phyloP scores from a whole-genome alignment of 1,140 invertebrate genomes.

The Heliothis subflexa region DNA sequence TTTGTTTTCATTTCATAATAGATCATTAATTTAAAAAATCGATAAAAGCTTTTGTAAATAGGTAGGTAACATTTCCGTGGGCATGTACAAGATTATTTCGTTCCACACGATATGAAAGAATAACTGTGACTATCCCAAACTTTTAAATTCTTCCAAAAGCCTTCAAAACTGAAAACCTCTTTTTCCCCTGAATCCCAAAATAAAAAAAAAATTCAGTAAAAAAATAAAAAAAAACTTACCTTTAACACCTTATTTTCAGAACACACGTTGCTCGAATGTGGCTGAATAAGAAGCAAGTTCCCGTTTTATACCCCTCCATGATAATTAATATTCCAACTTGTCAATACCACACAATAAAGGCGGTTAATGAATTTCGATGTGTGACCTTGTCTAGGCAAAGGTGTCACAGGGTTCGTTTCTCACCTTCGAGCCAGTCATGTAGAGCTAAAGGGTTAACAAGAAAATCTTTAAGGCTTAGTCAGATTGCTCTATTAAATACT shows the following conservation, averaged over 20 bases:
- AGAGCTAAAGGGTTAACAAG: background rate
- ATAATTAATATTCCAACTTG: slow-evolving; percentile 68
- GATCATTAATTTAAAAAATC: too few species aligned
- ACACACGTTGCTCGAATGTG: slow-evolving; percentile 51
- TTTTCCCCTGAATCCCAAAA: background rate
- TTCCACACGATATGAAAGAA: too few species aligned
- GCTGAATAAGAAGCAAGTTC: slow-evolving; percentile 35
- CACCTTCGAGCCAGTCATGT: slow-evolving; percentile 35
- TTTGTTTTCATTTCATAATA: too few species aligned
- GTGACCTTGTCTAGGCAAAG: slow-evolving; percentile 48
- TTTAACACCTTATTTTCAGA: background rate
- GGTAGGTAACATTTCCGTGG: too few species aligned
- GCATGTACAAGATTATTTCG: too few species aligned
- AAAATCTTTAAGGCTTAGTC: background rate
- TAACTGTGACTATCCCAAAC: too few species aligned
- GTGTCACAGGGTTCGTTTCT: slow-evolving; percentile 2
- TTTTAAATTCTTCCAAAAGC: too few species aligned
- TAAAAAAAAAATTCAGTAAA: background rate
- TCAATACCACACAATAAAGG: slow-evolving; percentile 52
- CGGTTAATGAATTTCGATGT: slow-evolving; percentile 56
- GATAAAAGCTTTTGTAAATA: too few species aligned
- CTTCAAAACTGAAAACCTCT: too few species aligned
- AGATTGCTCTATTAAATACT: background rate
- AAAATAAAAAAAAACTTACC: background rate
- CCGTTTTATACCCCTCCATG: slow-evolving; percentile 60